Evolutionary conservation across 2,888 invertebrate species (phyloP), one percentile per base, ranked within the genome.

Genomic region (Ceriagrion tenellum): DNA sequence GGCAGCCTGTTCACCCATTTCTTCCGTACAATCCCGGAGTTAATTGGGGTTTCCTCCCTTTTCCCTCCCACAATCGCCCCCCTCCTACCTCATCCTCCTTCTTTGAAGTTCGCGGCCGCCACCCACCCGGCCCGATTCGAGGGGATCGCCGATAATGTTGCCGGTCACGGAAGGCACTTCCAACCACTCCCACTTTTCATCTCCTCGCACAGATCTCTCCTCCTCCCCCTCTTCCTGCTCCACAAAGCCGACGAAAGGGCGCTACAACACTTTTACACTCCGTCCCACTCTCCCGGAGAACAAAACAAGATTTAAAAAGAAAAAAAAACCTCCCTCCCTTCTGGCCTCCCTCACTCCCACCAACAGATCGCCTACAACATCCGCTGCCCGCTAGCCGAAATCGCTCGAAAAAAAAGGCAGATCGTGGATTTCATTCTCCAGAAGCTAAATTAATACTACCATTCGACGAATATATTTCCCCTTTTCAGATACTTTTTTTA

Each of bases 11-110:
- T 40, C 88, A 23, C 23, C 23, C 89, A 12, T 40, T 89, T 55
- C 55, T 26, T 55, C 89, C 55, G 12, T 18, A 18, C 55, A 89
- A 30, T 55, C 89, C 89, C 89, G 55, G n/a, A 26, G 89, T 89
- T 89, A 89, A 89, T 89, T 89, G 89, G 81, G 55, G 89, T 89
- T 89, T 89, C 89, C 89, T 89, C n/a, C 55, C 89, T n/a, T 12
- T n/a, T 88, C 47, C 88, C 35, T 18, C 12, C n/a, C 35, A 26
- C 13, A 0, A 4, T 6, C 26, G 13, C 55, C 26, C 88, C 6
- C 88, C n/a, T 3, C 55, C 26, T 4, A 20, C 47, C 55, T 55
- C n/a, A n/a, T n/a, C n/a, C n/a, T n/a, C n/a, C n/a, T n/a, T 26
- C 35, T 81, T 35, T 35, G 81, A 81, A 16, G 35, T 26, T 16